A percentile compares a stretch with the other conserved stretches of the same genome.
phyloP scores from a whole-genome alignment of 2,113 vertebrate genomes.

The Halichoeres trimaculatus region DNA sequence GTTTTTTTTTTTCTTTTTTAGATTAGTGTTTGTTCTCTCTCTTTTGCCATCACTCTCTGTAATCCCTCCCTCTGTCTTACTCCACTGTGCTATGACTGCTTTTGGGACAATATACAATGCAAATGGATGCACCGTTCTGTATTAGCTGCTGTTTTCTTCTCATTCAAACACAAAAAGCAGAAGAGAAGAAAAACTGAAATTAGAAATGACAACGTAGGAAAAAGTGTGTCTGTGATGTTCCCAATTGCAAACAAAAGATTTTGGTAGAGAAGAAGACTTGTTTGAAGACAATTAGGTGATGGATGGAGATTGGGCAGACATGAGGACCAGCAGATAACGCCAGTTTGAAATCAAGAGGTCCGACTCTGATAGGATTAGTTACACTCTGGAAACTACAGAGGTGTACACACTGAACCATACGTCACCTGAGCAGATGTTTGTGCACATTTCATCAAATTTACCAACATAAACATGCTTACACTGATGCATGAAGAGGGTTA shows the following conservation, averaged over 20 bases:
- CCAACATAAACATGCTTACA: not conserved
- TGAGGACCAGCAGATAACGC: not conserved
- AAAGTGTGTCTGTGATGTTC: not conserved
- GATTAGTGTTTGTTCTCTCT: conserved; percentile 45
- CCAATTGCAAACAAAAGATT: not conserved
- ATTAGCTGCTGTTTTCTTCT: conserved; percentile 11
- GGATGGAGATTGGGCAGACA: conserved; percentile 12
- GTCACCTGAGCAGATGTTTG: not conserved
- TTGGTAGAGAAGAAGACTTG: not conserved
- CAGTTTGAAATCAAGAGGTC: conserved; percentile 17
- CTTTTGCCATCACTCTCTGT: conserved; percentile 28
- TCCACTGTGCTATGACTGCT: conserved; percentile 17
- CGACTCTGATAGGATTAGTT: not conserved
- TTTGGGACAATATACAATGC: conserved; percentile 29
- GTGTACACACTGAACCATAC: not conserved
- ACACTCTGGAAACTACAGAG: not conserved
- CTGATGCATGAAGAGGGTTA: not conserved
- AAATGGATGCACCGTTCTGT: conserved; percentile 33
- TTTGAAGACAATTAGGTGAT: not conserved
- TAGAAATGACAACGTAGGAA: not conserved
- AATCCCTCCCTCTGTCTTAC: conserved; percentile 31
- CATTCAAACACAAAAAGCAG: conserved; percentile 6
- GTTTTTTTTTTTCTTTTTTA: conserved; percentile 33
- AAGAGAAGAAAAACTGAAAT: not conserved
- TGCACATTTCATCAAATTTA: not conserved